Evolutionary conservation across 2,888 invertebrate genomes (phyloP), one percentile per base, ranked within the genome.

Genomic region (Spisula solida): DNA sequence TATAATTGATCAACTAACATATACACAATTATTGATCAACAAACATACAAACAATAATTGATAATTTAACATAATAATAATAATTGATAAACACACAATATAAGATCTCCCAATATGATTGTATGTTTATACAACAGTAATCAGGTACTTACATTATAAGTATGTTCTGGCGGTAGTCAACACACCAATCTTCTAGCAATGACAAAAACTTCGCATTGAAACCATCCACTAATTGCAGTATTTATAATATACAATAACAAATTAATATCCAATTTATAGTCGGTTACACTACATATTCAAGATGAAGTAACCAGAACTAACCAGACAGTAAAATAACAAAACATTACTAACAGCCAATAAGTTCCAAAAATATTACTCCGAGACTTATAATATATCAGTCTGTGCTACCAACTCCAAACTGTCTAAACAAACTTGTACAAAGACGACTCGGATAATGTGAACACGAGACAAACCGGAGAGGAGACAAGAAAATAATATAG

Each of bases 241-340:
- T 25, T 66, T 66, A 66, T 41, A 5, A 66, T 66, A 66, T 8
- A 25, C 25, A 66, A 16, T 66, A 66, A 10, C n/a, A 10, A n/a
- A 66, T 66, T 66, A 66, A 66, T 66, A 66, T 66, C 60, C 60
- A 66, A 66, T 66, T 66, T 25, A 66, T 12, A 25, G 25, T 25
- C 60, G 1, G 25, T 25, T 66, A 25, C n/a, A 25, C 25, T 10
- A 25, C 25, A 5, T 25, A n/a, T 25, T 10, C 60, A 25, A 2
- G 25, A 66, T 66, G 25, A 66, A 25, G n/a, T 66, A n/a, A 66
- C n/a, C 25, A 66, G 25, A 66, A 25, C 20, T 66, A n/a, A 66
- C n/a, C 25, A 66, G 20, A n/a, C 25, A 2, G 25, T 66, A 66
- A 66, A 66, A 66, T 66, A 25, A 66, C 25, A 66, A n/a, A n/a